Evolutionary conservation across 2,888 invertebrate species (phyloP).

Genomic region (Tiliacea citrago): DNA sequence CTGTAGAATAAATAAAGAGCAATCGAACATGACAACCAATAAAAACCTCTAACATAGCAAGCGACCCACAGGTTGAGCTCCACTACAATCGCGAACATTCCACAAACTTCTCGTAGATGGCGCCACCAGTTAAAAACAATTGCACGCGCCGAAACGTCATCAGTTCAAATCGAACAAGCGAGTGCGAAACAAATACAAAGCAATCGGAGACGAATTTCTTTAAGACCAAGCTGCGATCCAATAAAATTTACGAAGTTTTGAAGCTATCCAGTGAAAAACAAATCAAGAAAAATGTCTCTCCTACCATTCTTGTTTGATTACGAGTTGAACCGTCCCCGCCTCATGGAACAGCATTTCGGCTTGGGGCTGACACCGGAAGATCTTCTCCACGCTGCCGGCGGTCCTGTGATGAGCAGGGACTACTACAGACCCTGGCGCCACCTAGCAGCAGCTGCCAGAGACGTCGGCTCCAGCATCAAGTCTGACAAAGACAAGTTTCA

Average conservation of each 20-base stretch:
- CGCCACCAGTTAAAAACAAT: slow-evolving; percentile 73
- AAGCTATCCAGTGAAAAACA: slow-evolving; percentile 30
- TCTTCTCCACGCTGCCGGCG: slow-evolving; percentile 75
- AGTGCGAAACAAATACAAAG: slow-evolving; percentile 40
- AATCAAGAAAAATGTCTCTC: slow-evolving; percentile 83
- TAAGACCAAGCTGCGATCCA: slow-evolving; percentile 17
- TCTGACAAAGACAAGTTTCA: slow-evolving; percentile 90
- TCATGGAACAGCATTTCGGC: slow-evolving; percentile 90
- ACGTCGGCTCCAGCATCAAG: slow-evolving; percentile 87
- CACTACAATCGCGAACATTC: slow-evolving; percentile 79
- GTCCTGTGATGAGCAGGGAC: slow-evolving; percentile 75
- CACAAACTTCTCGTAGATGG: slow-evolving; percentile 74
- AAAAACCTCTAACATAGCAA: not conserved
- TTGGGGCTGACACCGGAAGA: slow-evolving; percentile 88
- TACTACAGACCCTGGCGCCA: slow-evolving; percentile 83
- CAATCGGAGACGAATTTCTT: slow-evolving; percentile 34
- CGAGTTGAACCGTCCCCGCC: slow-evolving; percentile 76
- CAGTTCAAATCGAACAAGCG: slow-evolving; percentile 73
- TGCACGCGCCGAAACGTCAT: slow-evolving; percentile 67
- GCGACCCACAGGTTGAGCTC: slow-evolving; percentile 67
- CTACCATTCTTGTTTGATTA: slow-evolving; percentile 85
- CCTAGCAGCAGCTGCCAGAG: slow-evolving; percentile 79
- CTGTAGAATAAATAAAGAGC: not conserved
- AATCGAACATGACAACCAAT: not conserved
- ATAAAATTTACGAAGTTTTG: not conserved